Base-by-base conservation (phyloP, 2,888 invertebrate genomes). In the Aproaerema taeniolella region DNA sequence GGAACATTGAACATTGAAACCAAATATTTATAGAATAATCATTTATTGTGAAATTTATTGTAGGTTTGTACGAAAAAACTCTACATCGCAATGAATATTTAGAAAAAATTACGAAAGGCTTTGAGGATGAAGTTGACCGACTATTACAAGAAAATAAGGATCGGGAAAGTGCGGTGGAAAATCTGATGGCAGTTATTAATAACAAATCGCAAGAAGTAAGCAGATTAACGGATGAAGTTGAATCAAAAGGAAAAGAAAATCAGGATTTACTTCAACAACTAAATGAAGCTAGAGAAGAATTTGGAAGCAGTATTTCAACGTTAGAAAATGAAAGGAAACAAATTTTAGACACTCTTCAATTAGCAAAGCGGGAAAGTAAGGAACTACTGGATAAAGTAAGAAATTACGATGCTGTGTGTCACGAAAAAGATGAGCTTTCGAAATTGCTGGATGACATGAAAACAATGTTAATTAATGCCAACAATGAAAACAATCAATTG, bases 181-280 rank as follows among this genome's bases (percentile, higher is more conserved):
- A 78, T 49, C 59, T 77, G 31, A 56, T 63, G 9, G 55, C 54
- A 31, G 50, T 74, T 2, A 55, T 76, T 7, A 54, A 61, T 31
- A 64, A 53, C 39, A 79, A 79, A 53, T 76, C 78, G 1, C 50
- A 59, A 48, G 69, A 80, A 62, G 59, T 78, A 2, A 58, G 67
- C 39, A 59, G 51, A 33, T 49, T 83, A 36, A 55, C 55, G 36
- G 49, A 66, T 31, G 59, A 74, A 41, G 42, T 70, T 16, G 73
- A 80, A 39, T 43, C 47, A 3, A 68, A 59, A 47, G 61, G 54
- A 39, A 49, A 48, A 25, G 64, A 72, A 55, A 76, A 73, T 39
- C 50, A 38, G 11, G 48, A 58, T 14, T 50, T 82, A 26, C 28
- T 41, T 4, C 46, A 56, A 31, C 49, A 70, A 55, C 51, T 81